A percentile compares a stretch with the other conserved stretches of the same genome.
These are phyloP conservation scores for Platichthys stellatus DNA, from an alignment of 2,113 vertebrate genomes.

Conservation along the genomic window DNA sequence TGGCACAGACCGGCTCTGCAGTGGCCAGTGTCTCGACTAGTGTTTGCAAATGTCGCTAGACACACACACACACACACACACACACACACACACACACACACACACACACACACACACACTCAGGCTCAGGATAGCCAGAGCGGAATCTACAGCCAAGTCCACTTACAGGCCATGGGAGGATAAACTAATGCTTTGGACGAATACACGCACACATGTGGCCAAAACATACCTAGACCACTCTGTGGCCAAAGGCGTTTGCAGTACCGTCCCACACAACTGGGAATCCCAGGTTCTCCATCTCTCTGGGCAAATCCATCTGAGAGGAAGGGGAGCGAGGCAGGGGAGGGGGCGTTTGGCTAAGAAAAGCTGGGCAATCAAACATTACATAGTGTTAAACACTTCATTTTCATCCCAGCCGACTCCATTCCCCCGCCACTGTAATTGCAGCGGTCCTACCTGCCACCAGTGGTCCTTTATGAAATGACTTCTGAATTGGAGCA, in stretches of 20 bases:
- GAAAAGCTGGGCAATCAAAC: constrained; percentile 72
- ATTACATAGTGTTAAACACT: constrained; percentile 74
- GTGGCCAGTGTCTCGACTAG: constrained; percentile 20
- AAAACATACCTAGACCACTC: constrained; percentile 59
- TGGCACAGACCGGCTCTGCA: constrained; percentile 39
- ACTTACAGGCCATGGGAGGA: constrained; percentile 62
- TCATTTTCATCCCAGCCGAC: constrained; percentile 70
- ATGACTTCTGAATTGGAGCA: constrained; percentile 79
- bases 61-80: constrained; percentile 21
- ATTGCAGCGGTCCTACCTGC: constrained; percentile 74
- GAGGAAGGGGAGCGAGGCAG: background rate
- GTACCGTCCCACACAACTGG: constrained; percentile 56
- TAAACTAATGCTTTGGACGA: constrained; percentile 59
- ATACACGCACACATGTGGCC: constrained; percentile 39
- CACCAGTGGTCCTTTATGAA: constrained; percentile 73
- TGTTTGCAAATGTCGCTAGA: constrained; percentile 49
- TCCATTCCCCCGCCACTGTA: constrained; percentile 48
- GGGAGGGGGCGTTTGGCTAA: background rate
- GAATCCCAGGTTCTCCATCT: constrained; percentile 60
- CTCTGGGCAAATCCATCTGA: constrained; percentile 63
- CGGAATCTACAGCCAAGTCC: constrained; percentile 55
- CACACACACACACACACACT: constrained; percentile 31
- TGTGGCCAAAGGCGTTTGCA: constrained; percentile 62
- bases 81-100: constrained; percentile 25
- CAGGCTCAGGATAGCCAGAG: constrained; percentile 32